Conservation (phyloP, 2,888 invertebrate species). For the Homarus gammarus region DNA sequence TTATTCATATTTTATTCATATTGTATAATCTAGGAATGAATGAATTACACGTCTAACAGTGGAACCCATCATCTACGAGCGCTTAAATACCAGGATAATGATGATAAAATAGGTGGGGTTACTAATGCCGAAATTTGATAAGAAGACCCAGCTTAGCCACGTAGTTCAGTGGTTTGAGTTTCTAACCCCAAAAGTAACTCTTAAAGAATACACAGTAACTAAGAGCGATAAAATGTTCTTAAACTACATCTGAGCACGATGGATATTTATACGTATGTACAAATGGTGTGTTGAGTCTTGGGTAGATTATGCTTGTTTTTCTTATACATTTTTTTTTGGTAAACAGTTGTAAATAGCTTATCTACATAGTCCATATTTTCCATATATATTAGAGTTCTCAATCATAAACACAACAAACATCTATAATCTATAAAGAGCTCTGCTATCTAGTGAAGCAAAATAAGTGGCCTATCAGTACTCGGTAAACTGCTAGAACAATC, state of each 20-base stretch:
- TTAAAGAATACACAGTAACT: conserved; percentile 43
- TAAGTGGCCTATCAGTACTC: conserved; percentile 53
- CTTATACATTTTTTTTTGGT: conserved; percentile 63
- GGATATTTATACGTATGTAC: conserved; percentile 65
- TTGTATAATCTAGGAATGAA: conserved; percentile 27
- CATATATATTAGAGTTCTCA: conserved; percentile 53
- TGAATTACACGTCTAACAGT: conserved; percentile 27
- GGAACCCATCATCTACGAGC: conserved; percentile 36
- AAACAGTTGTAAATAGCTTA: conserved; percentile 69
- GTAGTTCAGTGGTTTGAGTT: conserved; percentile 55
- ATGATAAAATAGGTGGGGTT: conserved; percentile 9
- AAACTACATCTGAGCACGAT: conserved; percentile 70
- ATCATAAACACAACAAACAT: conserved; percentile 65
- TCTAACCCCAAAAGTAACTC: conserved; percentile 43
- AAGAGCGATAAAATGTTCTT: conserved; percentile 58
- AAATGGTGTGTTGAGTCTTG: conserved; percentile 64
- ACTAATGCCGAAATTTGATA: not conserved
- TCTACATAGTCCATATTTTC: conserved; percentile 64
- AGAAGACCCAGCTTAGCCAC: conserved; percentile 17
- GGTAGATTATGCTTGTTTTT: conserved; percentile 68
- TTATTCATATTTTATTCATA: conserved; percentile 23
- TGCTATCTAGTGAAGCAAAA: conserved; percentile 64
- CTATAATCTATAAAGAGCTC: conserved; percentile 64
- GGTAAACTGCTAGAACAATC: conserved; percentile 20
- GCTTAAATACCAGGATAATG: not conserved